phyloP scores from a whole-genome alignment of 2,113 vertebrate species.

The Pedetes capensis region DNA sequence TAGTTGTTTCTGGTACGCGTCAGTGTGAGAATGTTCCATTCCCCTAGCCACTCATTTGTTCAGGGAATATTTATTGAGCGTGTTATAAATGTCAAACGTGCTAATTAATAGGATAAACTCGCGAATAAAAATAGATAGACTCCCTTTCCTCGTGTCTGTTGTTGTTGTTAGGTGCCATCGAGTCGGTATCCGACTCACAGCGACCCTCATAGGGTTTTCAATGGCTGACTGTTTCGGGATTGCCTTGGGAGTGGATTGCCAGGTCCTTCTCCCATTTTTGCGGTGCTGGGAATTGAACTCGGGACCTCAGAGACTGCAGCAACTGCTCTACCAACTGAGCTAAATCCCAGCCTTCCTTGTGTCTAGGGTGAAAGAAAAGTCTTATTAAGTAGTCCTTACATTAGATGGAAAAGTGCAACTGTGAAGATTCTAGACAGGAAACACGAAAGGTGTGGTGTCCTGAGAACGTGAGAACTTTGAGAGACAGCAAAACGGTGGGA shows the following conservation, averaged over 20 bases:
- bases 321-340: too few relatives aligned
- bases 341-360: neutral
- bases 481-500: neutral
- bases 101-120: neutral
- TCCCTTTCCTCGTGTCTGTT: neutral
- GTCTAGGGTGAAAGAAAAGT: neutral
- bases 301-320: too few relatives aligned
- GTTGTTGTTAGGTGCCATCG: too few relatives aligned
- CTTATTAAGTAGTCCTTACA: neutral
- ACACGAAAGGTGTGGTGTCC: fast-evolving
- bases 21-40: neutral
- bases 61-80: neutral
- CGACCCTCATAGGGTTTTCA: too few relatives aligned
- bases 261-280: too few relatives aligned
- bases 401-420: neutral
- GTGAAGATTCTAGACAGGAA: neutral
- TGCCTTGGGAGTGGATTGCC: too few relatives aligned
- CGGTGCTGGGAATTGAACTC: too few relatives aligned
- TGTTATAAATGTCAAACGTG: neutral
- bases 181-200: too few relatives aligned
- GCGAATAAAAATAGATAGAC: neutral
- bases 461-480: neutral
- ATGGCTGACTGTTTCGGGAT: too few relatives aligned
- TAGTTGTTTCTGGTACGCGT: neutral
- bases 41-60: neutral